These are phyloP conservation scores for Dryobota labecula DNA, from an alignment of 2,888 invertebrate species.

Conservation along the genomic window DNA sequence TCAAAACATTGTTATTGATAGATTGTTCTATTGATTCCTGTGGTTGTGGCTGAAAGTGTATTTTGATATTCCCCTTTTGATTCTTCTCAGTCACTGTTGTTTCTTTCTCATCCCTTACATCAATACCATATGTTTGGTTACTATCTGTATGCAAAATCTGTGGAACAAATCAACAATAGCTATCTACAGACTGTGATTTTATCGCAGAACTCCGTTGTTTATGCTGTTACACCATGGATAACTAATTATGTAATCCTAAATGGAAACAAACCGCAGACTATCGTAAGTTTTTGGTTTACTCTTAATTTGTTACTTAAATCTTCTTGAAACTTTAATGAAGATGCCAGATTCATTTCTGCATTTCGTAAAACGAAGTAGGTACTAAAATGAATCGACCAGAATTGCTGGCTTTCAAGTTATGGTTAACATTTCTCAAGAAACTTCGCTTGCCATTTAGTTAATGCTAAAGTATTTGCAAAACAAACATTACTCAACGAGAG, in stretches of 20 bases:
- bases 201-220: slow-evolving; percentile 69
- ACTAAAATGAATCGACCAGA: slow-evolving; percentile 29
- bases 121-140: slow-evolving; percentile 28
- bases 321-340: slow-evolving; percentile 45
- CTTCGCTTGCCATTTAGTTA: slow-evolving; percentile 47
- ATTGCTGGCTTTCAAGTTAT: slow-evolving; percentile 47
- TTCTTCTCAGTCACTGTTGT: slow-evolving; percentile 23
- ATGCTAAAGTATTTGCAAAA: slow-evolving; percentile 53
- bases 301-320: slow-evolving; percentile 49
- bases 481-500: slow-evolving; percentile 62
- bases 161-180: slow-evolving; percentile 78
- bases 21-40: slow-evolving; percentile 58
- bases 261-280: slow-evolving; percentile 61
- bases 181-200: slow-evolving; percentile 66
- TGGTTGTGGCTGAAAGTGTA: slow-evolving; percentile 55
- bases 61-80: slow-evolving; percentile 27
- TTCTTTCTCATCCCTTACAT: slow-evolving; percentile 26
- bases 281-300: slow-evolving; percentile 39
- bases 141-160: slow-evolving; percentile 57
- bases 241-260: slow-evolving; percentile 66
- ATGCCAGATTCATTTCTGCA: slow-evolving; percentile 16
- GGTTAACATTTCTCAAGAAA: slow-evolving; percentile 49
- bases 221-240: slow-evolving; percentile 67
- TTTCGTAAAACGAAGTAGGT: slow-evolving; percentile 32
- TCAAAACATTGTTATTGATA: slow-evolving; percentile 60